phyloP scores from a whole-genome alignment of 2,888 invertebrate species.

The Cheiracanthium punctorium region DNA sequence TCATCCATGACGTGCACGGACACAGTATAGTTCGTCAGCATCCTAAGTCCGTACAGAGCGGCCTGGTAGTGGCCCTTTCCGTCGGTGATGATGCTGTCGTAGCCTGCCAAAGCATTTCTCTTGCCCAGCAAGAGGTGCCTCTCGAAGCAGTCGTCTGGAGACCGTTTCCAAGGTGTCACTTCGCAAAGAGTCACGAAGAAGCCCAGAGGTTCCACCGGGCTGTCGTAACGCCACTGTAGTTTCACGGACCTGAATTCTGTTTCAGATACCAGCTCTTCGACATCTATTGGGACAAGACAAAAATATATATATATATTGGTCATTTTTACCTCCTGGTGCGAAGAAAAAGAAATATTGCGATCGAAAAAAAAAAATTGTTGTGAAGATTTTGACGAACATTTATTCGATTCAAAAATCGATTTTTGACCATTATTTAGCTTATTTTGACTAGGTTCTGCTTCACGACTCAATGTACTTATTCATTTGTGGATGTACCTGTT shows the following conservation, averaged over 20 bases:
- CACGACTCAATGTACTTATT: too few species aligned
- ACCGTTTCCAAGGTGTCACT: slow-evolving; percentile 26
- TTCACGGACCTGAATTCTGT: slow-evolving; percentile 58
- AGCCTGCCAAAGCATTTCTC: slow-evolving; percentile 19
- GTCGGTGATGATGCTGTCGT: slow-evolving; percentile 27
- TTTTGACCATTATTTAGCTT: too few species aligned
- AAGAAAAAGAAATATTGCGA: too few species aligned
- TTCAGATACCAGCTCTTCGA: slow-evolving; percentile 41
- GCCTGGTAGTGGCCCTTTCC: slow-evolving; percentile 33
- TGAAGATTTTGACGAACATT: too few species aligned
- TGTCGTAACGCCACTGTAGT: slow-evolving; percentile 48
- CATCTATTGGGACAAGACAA: slow-evolving; percentile 21
- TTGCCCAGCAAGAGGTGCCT: slow-evolving; percentile 49
- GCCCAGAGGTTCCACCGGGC: slow-evolving; percentile 24
- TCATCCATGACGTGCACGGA: slow-evolving; percentile 51
- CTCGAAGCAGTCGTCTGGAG: slow-evolving; percentile 41
- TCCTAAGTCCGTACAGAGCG: slow-evolving; percentile 47
- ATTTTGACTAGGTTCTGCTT: too few species aligned
- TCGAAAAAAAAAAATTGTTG: too few species aligned
- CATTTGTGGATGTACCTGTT: too few species aligned
- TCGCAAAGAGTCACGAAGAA: slow-evolving; percentile 63
- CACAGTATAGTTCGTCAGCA: slow-evolving; percentile 64
- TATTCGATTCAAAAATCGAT: too few species aligned
- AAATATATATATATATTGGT: too few species aligned
- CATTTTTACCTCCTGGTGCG: too few species aligned